phyloP scores from a whole-genome alignment of 1,140 invertebrate genomes.

The Drosophila mauritiana region DNA sequence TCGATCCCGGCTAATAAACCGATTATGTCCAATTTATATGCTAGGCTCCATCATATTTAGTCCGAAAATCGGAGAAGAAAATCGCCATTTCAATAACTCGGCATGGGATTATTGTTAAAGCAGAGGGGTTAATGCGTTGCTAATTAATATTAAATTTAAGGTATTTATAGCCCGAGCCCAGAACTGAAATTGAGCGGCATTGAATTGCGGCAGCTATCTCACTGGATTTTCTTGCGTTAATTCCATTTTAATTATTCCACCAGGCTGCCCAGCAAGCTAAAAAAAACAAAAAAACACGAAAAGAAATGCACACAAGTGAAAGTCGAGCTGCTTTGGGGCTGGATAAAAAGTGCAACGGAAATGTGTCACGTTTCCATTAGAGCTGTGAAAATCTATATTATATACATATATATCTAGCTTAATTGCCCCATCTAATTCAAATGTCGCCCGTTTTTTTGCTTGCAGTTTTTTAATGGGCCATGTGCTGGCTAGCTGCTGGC shows the following conservation, averaged over 20 bases:
- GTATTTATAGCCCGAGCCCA: neutral
- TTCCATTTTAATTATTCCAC: neutral
- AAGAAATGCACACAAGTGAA: neutral
- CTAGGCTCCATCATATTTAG: constrained; percentile 10
- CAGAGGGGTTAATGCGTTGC: too few relatives aligned
- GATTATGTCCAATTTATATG: constrained; percentile 20
- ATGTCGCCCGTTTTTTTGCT: too few relatives aligned
- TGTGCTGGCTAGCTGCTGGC: too few relatives aligned
- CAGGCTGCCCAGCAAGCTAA: neutral
- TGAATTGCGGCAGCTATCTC: neutral
- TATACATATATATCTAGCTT: neutral
- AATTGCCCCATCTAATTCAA: constrained; percentile 8
- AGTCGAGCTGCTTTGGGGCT: neutral
- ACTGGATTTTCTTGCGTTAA: neutral
- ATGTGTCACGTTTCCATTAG: constrained; percentile 4
- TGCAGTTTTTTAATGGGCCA: too few relatives aligned
- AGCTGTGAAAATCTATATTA: too few relatives aligned
- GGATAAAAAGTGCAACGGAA: constrained; percentile 1
- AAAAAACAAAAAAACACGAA: neutral
- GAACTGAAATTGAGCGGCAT: neutral
- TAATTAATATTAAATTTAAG: too few relatives aligned
- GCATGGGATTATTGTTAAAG: neutral
- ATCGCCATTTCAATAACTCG: neutral
- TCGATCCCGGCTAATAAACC: constrained; percentile 24
- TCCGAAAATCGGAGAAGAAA: neutral